A percentile compares a stretch with the other conserved stretches of the same genome.
Conservation (phyloP, 2,888 invertebrate genomes). For the Leistus spinibarbis region DNA sequence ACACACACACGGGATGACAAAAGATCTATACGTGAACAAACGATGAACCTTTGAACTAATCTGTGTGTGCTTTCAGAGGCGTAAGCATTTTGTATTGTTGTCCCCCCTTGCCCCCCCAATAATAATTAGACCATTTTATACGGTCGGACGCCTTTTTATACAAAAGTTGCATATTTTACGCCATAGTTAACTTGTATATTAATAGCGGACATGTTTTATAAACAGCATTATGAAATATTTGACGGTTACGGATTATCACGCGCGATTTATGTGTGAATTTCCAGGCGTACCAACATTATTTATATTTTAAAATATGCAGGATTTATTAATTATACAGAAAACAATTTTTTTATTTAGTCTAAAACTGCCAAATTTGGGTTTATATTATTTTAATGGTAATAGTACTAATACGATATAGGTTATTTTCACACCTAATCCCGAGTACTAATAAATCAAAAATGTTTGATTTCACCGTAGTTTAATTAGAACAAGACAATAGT, state of each 20-base stretch:
- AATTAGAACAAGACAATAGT: conserved; percentile 42
- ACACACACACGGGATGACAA: not conserved
- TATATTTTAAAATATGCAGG: too few species aligned
- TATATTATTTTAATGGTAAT: too few species aligned
- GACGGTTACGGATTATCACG: not conserved
- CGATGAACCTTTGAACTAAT: too few species aligned
- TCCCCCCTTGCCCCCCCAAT: not conserved
- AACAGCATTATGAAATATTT: not conserved
- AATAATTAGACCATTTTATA: not conserved
- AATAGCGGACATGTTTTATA: not conserved
- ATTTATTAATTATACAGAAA: too few species aligned
- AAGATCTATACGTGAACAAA: not conserved
- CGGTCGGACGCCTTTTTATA: not conserved
- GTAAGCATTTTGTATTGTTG: not conserved
- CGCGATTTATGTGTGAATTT: not conserved
- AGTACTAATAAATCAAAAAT: conserved; percentile 45
- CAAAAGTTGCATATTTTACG: not conserved
- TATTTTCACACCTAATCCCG: not conserved
- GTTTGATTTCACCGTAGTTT: conserved; percentile 42
- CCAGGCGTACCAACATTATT: too few species aligned
- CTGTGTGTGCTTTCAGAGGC: not conserved
- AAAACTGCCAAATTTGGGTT: too few species aligned
- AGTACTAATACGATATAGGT: too few species aligned
- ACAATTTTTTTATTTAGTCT: too few species aligned
- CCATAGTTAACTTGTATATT: not conserved